These are phyloP conservation scores for Aleiodes sp. DNA, from an alignment of 1,140 invertebrate genomes.

Conservation along the genomic window DNA sequence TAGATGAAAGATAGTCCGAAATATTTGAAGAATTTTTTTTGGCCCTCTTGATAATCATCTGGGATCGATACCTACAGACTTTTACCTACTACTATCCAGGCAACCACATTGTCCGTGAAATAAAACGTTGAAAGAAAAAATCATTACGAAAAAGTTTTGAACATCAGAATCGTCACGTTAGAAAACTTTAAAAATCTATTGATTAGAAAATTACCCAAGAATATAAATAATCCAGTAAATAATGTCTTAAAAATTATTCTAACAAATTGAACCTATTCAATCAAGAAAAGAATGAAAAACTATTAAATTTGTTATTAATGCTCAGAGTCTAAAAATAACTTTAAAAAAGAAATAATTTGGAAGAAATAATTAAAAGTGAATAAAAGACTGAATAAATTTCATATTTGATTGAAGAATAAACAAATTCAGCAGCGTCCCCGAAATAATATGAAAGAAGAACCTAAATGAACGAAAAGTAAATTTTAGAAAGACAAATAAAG, in stretches of 20 bases:
- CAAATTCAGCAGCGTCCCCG: slow-evolving; percentile 7
- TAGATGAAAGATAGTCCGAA: no score
- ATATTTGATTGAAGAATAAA: not conserved
- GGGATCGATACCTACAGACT: no score
- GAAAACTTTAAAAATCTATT: no score
- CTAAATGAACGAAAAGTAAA: not conserved
- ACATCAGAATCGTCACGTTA: no score
- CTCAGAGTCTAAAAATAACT: not conserved
- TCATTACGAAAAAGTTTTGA: no score
- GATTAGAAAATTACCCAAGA: no score
- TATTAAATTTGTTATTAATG: not conserved
- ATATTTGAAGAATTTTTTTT: no score
- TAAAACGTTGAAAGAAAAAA: no score
- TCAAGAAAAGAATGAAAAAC: not conserved
- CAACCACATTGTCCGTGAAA: no score
- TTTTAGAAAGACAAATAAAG: slow-evolving; percentile 2
- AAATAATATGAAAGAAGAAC: not conserved
- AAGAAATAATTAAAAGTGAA: not conserved
- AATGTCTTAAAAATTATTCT: not conserved
- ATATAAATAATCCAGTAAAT: no score
- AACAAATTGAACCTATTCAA: not conserved
- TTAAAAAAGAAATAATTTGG: not conserved
- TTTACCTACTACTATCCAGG: no score
- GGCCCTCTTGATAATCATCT: no score
- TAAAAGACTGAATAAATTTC: not conserved